phyloP scores from a whole-genome alignment of 2,888 invertebrate genomes.

The Caprella mutica region DNA sequence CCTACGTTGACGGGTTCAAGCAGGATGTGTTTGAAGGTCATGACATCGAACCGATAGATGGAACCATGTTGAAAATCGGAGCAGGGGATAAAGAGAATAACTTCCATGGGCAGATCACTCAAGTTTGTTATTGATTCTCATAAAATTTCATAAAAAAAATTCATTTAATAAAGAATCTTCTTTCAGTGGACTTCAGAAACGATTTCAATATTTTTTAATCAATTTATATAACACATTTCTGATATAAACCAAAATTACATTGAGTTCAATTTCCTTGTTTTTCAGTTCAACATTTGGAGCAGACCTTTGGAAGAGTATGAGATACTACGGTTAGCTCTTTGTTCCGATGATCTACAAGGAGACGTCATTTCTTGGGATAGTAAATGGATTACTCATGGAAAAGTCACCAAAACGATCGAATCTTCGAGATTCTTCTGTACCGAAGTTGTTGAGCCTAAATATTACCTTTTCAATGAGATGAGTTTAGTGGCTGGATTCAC shows the following conservation, averaged over 20 bases:
- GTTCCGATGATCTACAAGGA: conserved; percentile 8
- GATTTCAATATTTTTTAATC: no score
- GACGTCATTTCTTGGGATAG: conserved; percentile 19
- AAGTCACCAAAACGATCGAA: neutral
- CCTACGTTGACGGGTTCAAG: conserved; percentile 19
- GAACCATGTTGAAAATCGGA: conserved; percentile 19
- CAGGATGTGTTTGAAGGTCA: conserved; percentile 11
- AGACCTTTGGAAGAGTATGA: conserved; percentile 13
- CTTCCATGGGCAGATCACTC: conserved; percentile 23
- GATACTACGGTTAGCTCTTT: conserved; percentile 10
- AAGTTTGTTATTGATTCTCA: conserved; percentile 11
- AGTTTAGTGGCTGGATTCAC: conserved; percentile 16
- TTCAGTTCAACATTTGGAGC: conserved; percentile 28
- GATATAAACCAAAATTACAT: no score
- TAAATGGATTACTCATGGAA: conserved; percentile 14
- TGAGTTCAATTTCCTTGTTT: no score
- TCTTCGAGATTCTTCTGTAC: conserved; percentile 9
- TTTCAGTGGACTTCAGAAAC: no score
- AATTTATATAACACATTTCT: no score
- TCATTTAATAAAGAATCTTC: no score
- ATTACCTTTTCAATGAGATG: conserved; percentile 18
- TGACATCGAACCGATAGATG: conserved; percentile 10
- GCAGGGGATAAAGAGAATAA: conserved; percentile 19
- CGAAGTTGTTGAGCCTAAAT: conserved; percentile 10
- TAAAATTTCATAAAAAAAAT: no score